These are phyloP conservation scores for Alouatta caraya DNA, from an alignment of 2,797 vertebrate species.

Conservation along the genomic window DNA sequence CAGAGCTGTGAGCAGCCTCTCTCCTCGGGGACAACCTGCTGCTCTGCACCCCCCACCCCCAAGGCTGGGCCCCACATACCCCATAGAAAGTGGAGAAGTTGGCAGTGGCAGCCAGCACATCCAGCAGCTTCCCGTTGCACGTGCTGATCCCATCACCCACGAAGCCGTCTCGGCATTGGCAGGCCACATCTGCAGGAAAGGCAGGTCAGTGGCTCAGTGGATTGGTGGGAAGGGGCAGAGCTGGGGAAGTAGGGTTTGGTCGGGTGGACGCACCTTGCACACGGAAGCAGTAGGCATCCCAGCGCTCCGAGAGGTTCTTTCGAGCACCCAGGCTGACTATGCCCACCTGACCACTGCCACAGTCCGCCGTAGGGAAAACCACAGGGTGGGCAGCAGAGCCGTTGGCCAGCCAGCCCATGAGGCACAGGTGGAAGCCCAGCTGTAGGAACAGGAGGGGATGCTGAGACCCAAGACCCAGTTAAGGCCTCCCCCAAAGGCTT, in stretches of 20 bases:
- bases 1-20: background rate
- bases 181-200: constrained; percentile 88
- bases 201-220: background rate
- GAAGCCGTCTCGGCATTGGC: constrained; percentile 88
- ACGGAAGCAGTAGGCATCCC: constrained; percentile 95
- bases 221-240: background rate
- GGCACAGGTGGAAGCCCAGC: constrained; percentile 95
- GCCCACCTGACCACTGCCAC: constrained; percentile 90
- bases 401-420: constrained; percentile 93
- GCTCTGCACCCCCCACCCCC: background rate
- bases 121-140: constrained; percentile 92
- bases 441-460: constrained; percentile 67
- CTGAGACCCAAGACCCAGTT: constrained; percentile 24
- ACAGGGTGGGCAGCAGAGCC: constrained; percentile 92
- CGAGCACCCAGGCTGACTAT: constrained; percentile 90
- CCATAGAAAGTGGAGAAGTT: constrained; percentile 93
- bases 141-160: constrained; percentile 89
- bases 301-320: constrained; percentile 86
- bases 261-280: constrained; percentile 85
- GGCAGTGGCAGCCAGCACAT: constrained; percentile 87
- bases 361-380: constrained; percentile 88
- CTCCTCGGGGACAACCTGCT: background rate
- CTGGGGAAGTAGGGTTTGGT: accelerated
- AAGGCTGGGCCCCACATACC: constrained; percentile 81
- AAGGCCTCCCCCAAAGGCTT: background rate